phyloP scores from a whole-genome alignment of 2,113 vertebrate genomes.

The Campylomormyrus tamandua region DNA sequence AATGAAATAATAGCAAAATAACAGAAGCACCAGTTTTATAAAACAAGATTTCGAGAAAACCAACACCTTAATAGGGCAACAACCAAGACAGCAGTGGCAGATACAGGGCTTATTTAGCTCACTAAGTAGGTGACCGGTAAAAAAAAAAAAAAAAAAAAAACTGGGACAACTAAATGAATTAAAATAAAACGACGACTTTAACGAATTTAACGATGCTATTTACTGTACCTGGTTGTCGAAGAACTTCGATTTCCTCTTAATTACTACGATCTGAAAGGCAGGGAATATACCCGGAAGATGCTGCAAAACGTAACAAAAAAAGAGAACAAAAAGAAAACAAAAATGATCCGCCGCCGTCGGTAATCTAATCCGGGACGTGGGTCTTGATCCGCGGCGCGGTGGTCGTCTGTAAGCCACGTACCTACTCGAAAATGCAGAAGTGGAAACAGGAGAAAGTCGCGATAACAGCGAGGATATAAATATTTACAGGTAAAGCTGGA shows the following conservation, averaged over 20 bases:
- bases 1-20: background rate
- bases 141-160: background rate
- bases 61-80: background rate
- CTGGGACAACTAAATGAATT: background rate
- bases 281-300: constrained; percentile 25
- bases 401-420: background rate
- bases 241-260: constrained; percentile 26
- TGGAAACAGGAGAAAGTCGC: background rate
- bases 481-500: background rate
- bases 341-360: constrained; percentile 51
- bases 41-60: background rate
- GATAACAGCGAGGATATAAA: background rate
- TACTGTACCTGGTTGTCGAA: constrained; percentile 40
- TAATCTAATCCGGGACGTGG: constrained; percentile 60
- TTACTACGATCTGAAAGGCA: constrained; percentile 28
- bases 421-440: background rate
- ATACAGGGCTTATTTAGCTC: background rate
- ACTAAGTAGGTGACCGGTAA: background rate
- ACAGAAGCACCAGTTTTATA: background rate
- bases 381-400: constrained; percentile 21
- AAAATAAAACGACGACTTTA: background rate
- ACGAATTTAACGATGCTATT: background rate
- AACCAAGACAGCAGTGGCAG: background rate
- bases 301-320: constrained; percentile 26
- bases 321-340: constrained; percentile 45